These are phyloP conservation scores for Zenarchopterus dispar DNA, from an alignment of 2,797 vertebrate genomes.

Conservation along the genomic window DNA sequence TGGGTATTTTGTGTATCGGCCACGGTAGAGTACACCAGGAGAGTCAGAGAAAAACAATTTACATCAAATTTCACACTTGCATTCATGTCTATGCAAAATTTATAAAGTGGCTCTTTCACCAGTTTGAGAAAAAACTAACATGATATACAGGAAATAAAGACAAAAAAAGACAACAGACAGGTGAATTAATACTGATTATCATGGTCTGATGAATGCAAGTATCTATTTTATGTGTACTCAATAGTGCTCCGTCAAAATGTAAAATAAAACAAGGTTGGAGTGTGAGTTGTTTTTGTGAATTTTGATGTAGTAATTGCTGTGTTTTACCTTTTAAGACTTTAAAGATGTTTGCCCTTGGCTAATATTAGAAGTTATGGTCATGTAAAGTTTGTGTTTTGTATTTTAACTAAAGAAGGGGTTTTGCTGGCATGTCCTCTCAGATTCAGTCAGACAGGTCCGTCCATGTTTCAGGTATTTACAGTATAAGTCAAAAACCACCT, in stretches of 20 bases:
- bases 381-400: too few species aligned
- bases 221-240: too few species aligned
- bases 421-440: slow-evolving; percentile 4
- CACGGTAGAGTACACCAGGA: background rate
- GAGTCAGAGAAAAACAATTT: background rate
- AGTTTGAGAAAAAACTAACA: background rate
- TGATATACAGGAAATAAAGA: background rate
- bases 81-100: background rate
- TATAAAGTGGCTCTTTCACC: slow-evolving; percentile 1
- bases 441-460: slow-evolving; percentile 34
- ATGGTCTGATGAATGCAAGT: background rate
- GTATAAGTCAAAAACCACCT: slow-evolving; percentile 25
- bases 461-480: slow-evolving; percentile 46
- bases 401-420: too few species aligned
- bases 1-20: background rate
- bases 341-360: too few species aligned
- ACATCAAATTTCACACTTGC: background rate
- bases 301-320: too few species aligned
- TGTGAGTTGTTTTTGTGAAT: too few species aligned
- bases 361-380: too few species aligned
- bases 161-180: slow-evolving; percentile 1
- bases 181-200: slow-evolving; percentile 11
- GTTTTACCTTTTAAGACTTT: too few species aligned
- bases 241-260: too few species aligned
- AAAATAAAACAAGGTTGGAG: too few species aligned